A percentile compares a stretch with the other conserved stretches of the same genome.
Conservation (phyloP, 1,140 invertebrate species). For the Drosophila watanabei region DNA sequence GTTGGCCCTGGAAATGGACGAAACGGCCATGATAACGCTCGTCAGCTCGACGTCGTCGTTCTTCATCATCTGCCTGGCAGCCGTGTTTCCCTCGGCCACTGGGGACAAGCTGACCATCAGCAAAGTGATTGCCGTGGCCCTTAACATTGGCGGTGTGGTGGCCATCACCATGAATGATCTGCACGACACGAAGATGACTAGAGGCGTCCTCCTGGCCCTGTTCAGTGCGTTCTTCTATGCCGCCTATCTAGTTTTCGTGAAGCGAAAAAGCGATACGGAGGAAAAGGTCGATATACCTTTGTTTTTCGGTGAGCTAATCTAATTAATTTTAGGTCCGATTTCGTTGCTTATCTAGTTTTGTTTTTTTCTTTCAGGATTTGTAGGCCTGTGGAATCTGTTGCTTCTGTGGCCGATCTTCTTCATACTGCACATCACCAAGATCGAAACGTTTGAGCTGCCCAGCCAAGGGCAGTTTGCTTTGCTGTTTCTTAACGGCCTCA, state of each 20-base stretch:
- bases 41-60: slow-evolving; percentile 93
- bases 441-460: slow-evolving; percentile 94
- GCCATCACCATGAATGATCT: slow-evolving; percentile 91
- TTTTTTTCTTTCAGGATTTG: slow-evolving; percentile 89
- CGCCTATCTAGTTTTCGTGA: slow-evolving; percentile 93
- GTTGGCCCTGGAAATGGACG: slow-evolving; percentile 90
- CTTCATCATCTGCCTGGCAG: slow-evolving; percentile 93
- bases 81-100: slow-evolving; percentile 91
- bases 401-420: slow-evolving; percentile 95
- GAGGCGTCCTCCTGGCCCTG: slow-evolving; percentile 91
- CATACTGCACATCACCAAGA: slow-evolving; percentile 91
- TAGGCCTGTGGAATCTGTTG: slow-evolving; percentile 93
- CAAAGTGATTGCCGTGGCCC: slow-evolving; percentile 91
- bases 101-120: slow-evolving; percentile 93
- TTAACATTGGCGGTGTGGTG: slow-evolving; percentile 93
- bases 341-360: slow-evolving; percentile 2
- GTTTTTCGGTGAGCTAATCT: slow-evolving; percentile 91
- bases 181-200: slow-evolving; percentile 88
- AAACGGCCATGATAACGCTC: slow-evolving; percentile 92
- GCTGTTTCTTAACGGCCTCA: slow-evolving; percentile 93
- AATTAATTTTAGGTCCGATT: not conserved
- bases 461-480: slow-evolving; percentile 91
- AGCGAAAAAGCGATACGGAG: slow-evolving; percentile 93
- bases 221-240: slow-evolving; percentile 94
- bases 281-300: slow-evolving; percentile 95